These are phyloP conservation scores for Macaria liturata DNA, from an alignment of 2,888 invertebrate genomes.

Conservation along the genomic window DNA sequence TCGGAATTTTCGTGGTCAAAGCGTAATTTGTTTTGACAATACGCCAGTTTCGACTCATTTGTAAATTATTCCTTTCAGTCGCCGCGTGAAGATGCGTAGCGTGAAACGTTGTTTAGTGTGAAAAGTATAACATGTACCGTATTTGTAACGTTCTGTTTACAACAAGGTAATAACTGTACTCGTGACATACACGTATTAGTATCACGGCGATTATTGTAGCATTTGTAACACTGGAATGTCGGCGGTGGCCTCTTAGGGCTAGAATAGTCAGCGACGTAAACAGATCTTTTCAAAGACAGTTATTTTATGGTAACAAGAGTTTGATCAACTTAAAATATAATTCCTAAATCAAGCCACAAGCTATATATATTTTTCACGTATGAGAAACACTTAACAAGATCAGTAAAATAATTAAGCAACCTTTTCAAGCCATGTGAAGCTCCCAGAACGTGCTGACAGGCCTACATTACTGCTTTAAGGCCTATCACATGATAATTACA, in stretches of 20 bases:
- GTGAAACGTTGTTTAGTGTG: conserved; percentile 32
- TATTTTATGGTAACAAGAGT: too few species aligned
- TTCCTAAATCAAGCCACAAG: too few species aligned
- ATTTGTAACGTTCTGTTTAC: conserved; percentile 23
- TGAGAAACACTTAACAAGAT: not conserved
- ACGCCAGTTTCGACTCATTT: conserved; percentile 17
- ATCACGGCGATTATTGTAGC: conserved; percentile 7
- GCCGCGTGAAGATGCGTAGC: conserved; percentile 40
- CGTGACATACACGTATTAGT: not conserved
- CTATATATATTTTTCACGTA: too few species aligned
- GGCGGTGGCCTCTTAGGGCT: not conserved
- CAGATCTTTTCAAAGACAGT: too few species aligned
- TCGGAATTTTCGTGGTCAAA: conserved; percentile 41
- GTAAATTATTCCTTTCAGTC: conserved; percentile 21
- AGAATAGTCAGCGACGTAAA: too few species aligned
- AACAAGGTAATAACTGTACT: conserved; percentile 22
- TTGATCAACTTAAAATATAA: too few species aligned
- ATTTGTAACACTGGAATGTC: conserved; percentile 20
- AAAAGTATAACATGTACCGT: conserved; percentile 35
- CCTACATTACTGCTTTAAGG: conserved; percentile 48
- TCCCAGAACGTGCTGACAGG: conserved; percentile 62
- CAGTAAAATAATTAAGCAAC: conserved; percentile 16
- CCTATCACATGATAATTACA: conserved; percentile 65
- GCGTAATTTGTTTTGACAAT: conserved; percentile 41
- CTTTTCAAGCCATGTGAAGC: not conserved